phyloP scores from a whole-genome alignment of 2,113 vertebrate species.

The Ictalurus furcatus region DNA sequence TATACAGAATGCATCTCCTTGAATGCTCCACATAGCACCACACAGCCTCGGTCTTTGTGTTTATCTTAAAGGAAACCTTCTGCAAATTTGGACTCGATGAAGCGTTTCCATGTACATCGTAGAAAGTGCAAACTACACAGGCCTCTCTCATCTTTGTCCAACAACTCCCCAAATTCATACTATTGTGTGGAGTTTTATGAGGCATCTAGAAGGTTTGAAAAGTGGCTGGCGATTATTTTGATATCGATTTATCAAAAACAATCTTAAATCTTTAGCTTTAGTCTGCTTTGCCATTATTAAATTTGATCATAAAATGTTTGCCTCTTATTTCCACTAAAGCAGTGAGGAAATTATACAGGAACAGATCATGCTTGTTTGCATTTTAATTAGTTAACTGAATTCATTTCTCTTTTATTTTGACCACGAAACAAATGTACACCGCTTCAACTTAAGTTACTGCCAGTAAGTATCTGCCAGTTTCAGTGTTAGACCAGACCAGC shows the following conservation, averaged over 20 bases:
- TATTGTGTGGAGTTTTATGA: not conserved
- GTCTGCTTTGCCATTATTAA: not conserved
- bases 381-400: not conserved
- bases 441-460: not conserved
- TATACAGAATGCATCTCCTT: conserved; percentile 60
- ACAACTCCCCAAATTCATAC: not conserved
- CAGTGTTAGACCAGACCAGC: not conserved
- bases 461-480: not conserved
- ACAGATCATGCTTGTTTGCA: not conserved
- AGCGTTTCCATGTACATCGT: conserved; percentile 63
- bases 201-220: not conserved
- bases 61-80: conserved; percentile 69
- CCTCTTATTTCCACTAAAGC: not conserved
- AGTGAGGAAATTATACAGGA: not conserved
- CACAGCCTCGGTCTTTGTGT: conserved; percentile 67
- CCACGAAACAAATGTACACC: not conserved
- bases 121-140: conserved; percentile 68
- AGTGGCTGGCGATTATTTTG: not conserved
- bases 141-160: conserved; percentile 61
- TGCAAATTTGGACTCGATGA: conserved; percentile 72
- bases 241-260: too few species aligned
- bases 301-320: not conserved
- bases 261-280: not conserved
- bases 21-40: conserved; percentile 62
- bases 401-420: not conserved